Evolutionary conservation across 2,797 vertebrate genomes (phyloP), one percentile per base, ranked within the genome.

Genomic region (Okamejei kenojei): DNA sequence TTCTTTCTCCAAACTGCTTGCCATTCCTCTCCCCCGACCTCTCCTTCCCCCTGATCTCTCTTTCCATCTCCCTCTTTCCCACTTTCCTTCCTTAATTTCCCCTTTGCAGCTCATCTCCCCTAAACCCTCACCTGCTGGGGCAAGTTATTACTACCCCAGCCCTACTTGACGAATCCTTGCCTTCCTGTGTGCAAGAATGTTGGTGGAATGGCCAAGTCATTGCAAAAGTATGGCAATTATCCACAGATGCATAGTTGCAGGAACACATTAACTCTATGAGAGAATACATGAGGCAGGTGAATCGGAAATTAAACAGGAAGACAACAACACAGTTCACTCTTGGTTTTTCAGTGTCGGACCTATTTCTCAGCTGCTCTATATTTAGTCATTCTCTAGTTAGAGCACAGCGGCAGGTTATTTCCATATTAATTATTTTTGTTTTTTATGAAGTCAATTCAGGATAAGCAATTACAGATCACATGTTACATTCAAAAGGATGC

Each of bases 271-370:
- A 74, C 11, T 54, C 3, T n/a, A 45, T n/a, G 23, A 92, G 45
- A 76, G 1, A 7, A 23, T 92, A n/a, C 26, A 92, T 58, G 4
- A 76, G 45, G 26, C 90, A 92, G 71, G 90, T 92, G 38, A 76
- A 26, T n/a, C 13, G 90, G 90, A 92, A 76, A 38, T 92, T 76
- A 76, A 92, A 58, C 90, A 92, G 90, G 90, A 92, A 92, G 73
- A 76, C 73, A 92, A 92, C 90, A 74, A 38, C 90, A 92, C 38
- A 26, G 90, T 11, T 92, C 71, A 92, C 90, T 92, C 35, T 54
- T 92, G 45, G n/a, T 76, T 92, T 92, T 74, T 15, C 90, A 91
- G 74, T 54, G 68, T 91, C 71, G 54, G 10, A 26, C 35, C 63
- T 11, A 26, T 29, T 82, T 82, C 54, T 82, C 80, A 84, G 38